Base-by-base conservation (phyloP, 2,888 invertebrate species). In the Bursaphelenchus okinawaensis region DNA sequence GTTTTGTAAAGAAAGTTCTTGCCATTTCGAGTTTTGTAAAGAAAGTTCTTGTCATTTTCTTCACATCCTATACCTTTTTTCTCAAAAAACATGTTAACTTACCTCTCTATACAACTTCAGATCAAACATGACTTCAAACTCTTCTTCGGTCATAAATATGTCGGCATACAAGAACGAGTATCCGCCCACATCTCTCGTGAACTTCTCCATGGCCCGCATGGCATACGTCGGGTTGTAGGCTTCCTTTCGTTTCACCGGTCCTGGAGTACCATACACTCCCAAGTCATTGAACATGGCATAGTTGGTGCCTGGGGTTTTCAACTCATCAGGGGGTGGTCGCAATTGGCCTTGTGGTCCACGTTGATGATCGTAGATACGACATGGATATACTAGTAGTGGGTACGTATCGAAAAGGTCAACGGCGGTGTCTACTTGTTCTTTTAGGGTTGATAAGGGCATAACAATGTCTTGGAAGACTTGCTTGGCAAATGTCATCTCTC, bases 401-500 rank as follows among this genome's bases (percentile, higher is more conserved):
- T 87, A 89, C 26, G 87, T 87, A 73, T 89, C 88, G 80, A 89
- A 89, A 4, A 89, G 78, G 59, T 86, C 83, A 54, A 86, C 87
- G 0, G 88, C 86, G 54, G 85, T 84, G 54, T 87, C 85, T 7
- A 89, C 88, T 79, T 89, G 89, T 23, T 86, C 85, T 75, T 89
- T 88, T 55, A 89, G 82, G 78, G 88, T 88, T 29, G 86, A 84
- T 60, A 89, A 86, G 0, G 89, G 89, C 52, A 89, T 82, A 0
- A 89, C 89, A 29, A 89, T 89, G 76, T 89, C 89, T 83, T 89
- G 89, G 82, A 89, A 89, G 0, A 89, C 88, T 84, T 89, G 89
- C 75, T 88, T 88, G 0, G 88, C 88, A 77, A 89, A 89, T 0
- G 89, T 89, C 81, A 88, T 88, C 0, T 87, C 88, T 66, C 89